Conservation (phyloP, 2,888 invertebrate genomes). For the Stictocephala bisonia region DNA sequence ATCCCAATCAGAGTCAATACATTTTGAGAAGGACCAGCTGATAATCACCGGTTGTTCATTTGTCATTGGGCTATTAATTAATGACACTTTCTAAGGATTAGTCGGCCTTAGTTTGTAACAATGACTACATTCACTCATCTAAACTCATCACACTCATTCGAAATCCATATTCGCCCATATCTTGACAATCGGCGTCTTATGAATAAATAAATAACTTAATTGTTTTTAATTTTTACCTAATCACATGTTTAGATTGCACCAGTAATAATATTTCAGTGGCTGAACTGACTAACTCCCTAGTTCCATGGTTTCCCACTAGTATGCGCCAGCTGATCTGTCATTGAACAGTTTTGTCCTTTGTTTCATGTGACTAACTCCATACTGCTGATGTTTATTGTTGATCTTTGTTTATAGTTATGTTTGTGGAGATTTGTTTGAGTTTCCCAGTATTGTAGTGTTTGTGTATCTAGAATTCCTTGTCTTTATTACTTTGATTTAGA, state of each 20-base stretch:
- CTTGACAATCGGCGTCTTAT: too few relatives aligned
- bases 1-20: too few relatives aligned
- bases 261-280: neutral
- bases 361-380: constrained; percentile 31
- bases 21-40: too few relatives aligned
- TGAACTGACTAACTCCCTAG: constrained; percentile 23
- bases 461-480: neutral
- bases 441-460: neutral
- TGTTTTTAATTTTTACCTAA: neutral
- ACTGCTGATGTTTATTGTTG: too few relatives aligned
- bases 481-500: neutral
- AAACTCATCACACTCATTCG: too few relatives aligned
- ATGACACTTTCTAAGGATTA: too few relatives aligned
- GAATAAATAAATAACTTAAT: too few relatives aligned
- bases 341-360: neutral
- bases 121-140: too few relatives aligned
- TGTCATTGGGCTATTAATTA: too few relatives aligned
- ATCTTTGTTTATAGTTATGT: neutral
- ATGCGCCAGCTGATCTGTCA: neutral
- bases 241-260: neutral
- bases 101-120: too few relatives aligned
- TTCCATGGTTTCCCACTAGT: constrained; percentile 19
- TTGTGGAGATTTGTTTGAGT: neutral
- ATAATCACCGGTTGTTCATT: too few relatives aligned
- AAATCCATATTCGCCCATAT: too few relatives aligned